These are phyloP conservation scores for Oligia fasciuncula DNA, from an alignment of 2,888 invertebrate species.

Conservation along the genomic window DNA sequence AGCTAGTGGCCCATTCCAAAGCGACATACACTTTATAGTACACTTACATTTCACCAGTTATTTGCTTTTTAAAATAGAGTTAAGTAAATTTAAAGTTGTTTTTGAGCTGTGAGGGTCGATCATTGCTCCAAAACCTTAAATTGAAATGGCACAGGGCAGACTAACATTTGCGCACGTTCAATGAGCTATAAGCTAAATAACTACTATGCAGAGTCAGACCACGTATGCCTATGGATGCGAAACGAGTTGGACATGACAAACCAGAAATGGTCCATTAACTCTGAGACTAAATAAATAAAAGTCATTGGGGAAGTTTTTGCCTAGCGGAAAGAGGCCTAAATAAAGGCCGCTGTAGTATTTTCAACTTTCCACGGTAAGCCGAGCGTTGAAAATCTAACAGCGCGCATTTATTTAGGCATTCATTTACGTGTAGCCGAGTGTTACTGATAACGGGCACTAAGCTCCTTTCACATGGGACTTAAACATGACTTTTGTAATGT, in stretches of 20 bases:
- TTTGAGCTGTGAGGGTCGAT: background rate
- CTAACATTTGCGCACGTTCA: background rate
- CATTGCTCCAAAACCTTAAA: too few relatives aligned
- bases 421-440: too few relatives aligned
- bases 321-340: background rate
- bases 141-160: background rate
- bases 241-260: background rate
- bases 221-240: background rate
- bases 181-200: background rate
- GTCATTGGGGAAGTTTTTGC: background rate
- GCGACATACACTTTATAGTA: too few relatives aligned
- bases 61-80: background rate
- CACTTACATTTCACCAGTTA: background rate
- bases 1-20: too few relatives aligned
- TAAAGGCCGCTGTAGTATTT: background rate
- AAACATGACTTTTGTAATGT: too few relatives aligned
- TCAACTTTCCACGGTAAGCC: background rate
- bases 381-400: background rate
- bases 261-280: background rate
- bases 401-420: background rate
- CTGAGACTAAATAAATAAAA: background rate
- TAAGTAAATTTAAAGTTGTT: too few relatives aligned
- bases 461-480: too few relatives aligned
- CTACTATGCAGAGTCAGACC: background rate
- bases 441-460: too few relatives aligned